Base-by-base conservation (phyloP, 2,797 vertebrate species). In the Aselliscus stoliczkanus region DNA sequence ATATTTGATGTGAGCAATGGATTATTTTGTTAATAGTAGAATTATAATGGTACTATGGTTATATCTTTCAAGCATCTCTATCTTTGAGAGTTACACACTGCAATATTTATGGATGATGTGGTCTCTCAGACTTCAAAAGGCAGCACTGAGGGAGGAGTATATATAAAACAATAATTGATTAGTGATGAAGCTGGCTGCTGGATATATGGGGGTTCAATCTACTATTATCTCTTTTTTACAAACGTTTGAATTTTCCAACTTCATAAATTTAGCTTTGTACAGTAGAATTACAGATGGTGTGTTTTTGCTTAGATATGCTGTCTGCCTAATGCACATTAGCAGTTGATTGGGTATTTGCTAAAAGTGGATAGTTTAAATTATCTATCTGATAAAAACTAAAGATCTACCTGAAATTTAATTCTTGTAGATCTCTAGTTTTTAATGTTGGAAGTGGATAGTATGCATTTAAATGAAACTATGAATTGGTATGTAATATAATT, bases 371-470 rank as follows among this genome's bases (percentile, higher is more conserved):
- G 80, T 97, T 95, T 96, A 88, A 97, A 93, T 92, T 95, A 67
- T 88, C 54, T 96, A 56, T 72, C 69, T 39, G 81, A 47, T 42
- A 42, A 42, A 42, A 42, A 42, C 42, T 42, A 42, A 42, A 42
- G 42, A 42, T 42, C 54, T 96, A 56, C 75, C 69, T 39, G 81
- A 47, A 95, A 31, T 97, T 87, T 96, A 93, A 87, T 98, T 98
- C 93, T 96, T 96, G 27, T 31, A 90, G 65, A 73, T 97, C 39
- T 97, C 85, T 97, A 82, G 64, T 93, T 90, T 97, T 96, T 97
- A 83, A 73, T 95, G 42, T 94, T 54, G 5, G 44, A 95, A 79
- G 88, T 95, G 94, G n/a, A 73, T 73, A 83, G 76, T 93, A 31
- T 25, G 58, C 92, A 93, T 94, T 97, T 95, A 94, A 97, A 91